Percentiles rank a stretch among this genome's conserved stretches.
These are phyloP conservation scores for Paratrypauchen microcephalus DNA, from an alignment of 2,797 vertebrate genomes.

Conservation along the genomic window DNA sequence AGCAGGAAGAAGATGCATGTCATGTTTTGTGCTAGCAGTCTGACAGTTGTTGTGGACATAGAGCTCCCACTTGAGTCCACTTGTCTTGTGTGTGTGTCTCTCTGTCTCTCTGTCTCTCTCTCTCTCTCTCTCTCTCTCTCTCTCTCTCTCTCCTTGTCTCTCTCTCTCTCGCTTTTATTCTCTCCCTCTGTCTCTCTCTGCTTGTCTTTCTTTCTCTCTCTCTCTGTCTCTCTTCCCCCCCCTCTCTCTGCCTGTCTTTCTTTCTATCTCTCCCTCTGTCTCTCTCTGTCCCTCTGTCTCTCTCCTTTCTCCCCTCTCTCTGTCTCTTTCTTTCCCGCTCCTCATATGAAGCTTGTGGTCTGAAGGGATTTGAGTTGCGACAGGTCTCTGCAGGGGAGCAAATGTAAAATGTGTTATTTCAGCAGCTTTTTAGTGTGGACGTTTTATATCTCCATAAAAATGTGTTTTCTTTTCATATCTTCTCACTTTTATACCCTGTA, in stretches of 20 bases:
- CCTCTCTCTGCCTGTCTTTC: conserved; percentile 23
- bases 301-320: conserved; percentile 17
- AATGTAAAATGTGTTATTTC: conserved; percentile 37
- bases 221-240: conserved; percentile 5
- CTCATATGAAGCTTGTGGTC: conserved; percentile 28
- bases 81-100: no score
- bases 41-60: conserved; percentile 35
- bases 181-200: no score
- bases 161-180: no score
- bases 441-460: conserved; percentile 28
- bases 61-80: conserved; percentile 15
- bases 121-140: neutral
- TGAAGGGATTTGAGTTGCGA: conserved; percentile 23
- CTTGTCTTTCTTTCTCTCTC: no score
- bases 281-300: conserved; percentile 21
- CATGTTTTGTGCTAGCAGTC: conserved; percentile 24
- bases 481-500: conserved; percentile 34
- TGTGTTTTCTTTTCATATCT: conserved; percentile 25
- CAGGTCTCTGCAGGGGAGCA: conserved; percentile 33
- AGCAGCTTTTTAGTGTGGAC: conserved; percentile 11
- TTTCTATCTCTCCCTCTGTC: conserved; percentile 1
- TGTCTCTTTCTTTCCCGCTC: conserved; percentile 13
- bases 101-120: neutral
- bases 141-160: no score
- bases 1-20: conserved; percentile 26